Base-by-base conservation (phyloP, 2,113 vertebrate species). In the Amblyornis subalaris region DNA sequence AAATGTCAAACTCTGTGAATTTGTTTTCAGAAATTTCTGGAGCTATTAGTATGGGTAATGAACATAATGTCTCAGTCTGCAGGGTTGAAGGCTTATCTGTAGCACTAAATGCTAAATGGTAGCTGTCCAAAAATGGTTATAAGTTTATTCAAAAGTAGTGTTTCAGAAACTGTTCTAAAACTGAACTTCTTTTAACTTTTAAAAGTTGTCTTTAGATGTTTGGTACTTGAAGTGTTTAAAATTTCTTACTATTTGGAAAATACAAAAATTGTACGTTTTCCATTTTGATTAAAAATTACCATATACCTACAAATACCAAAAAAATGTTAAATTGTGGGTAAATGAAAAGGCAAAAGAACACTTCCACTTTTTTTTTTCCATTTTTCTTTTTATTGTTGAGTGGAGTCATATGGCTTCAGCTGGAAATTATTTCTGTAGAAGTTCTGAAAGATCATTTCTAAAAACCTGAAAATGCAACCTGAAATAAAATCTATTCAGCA, bases 1-100 rank as follows among this genome's bases (percentile, higher is more conserved):
- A 94, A 95, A 94, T 91, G 89, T 89, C 87, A 87, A 82, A 81
- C 73, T 81, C 69, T 9, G 4, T 81, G 53, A 90, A 84, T 94
- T 91, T 81, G 62, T 85, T 94, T 82, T 90, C 29, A 85, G 69
- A 91, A 78, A 75, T 87, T 85, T 58, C 58, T 50, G 16, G 61
- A 89, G 53, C 50, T 92, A 44, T 95, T 93, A 51, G 70, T 92
- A 61, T 69, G 77, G 77, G 35, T 89, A 87, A 78, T 31, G 31
- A 96, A 45, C 65, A 31, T 70, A 67, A 78, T 38, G 38, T 85
- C 74, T 85, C 48, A 67, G 82, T n/a, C 61, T 91, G 45, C 48
- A 62, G n/a, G 69, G 72, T 42, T 83, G 60, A 71, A 90, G 61
- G 36, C 66, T 84, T 74, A 28, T 90, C 38, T 83, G 50, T n/a